phyloP scores from a whole-genome alignment of 2,113 vertebrate genomes.

The Lycaon pictus region DNA sequence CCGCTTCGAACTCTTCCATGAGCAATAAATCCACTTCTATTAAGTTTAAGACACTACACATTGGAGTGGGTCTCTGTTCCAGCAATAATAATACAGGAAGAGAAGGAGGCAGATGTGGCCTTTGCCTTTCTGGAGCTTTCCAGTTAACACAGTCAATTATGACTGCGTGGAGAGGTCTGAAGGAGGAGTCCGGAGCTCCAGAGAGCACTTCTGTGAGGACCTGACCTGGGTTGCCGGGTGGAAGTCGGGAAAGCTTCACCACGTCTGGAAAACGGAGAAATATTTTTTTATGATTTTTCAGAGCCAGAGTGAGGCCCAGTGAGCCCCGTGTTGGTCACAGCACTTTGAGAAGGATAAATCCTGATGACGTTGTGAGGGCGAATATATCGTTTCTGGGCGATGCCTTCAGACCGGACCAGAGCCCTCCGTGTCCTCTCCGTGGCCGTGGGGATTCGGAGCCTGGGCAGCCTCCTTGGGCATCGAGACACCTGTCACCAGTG shows the following conservation, averaged over 20 bases:
- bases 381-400: not conserved
- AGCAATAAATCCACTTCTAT: not conserved
- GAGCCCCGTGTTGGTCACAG: not conserved
- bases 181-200: not conserved
- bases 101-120: not conserved
- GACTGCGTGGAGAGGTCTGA: not conserved
- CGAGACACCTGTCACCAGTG: fast-evolving
- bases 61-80: not conserved
- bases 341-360: not conserved
- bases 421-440: fast-evolving
- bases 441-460: not conserved
- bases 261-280: not conserved
- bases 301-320: not conserved
- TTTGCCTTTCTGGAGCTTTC: not conserved
- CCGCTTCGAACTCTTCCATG: fast-evolving
- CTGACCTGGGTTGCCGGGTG: not conserved
- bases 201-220: fast-evolving
- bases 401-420: not conserved
- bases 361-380: not conserved
- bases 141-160: not conserved
- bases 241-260: not conserved
- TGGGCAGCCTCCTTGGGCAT: not conserved
- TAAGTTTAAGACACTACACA: too few relatives aligned
- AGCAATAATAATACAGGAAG: too few relatives aligned
- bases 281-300: not conserved